phyloP scores from a whole-genome alignment of 1,140 invertebrate species.

The Nautilus pompilius region DNA sequence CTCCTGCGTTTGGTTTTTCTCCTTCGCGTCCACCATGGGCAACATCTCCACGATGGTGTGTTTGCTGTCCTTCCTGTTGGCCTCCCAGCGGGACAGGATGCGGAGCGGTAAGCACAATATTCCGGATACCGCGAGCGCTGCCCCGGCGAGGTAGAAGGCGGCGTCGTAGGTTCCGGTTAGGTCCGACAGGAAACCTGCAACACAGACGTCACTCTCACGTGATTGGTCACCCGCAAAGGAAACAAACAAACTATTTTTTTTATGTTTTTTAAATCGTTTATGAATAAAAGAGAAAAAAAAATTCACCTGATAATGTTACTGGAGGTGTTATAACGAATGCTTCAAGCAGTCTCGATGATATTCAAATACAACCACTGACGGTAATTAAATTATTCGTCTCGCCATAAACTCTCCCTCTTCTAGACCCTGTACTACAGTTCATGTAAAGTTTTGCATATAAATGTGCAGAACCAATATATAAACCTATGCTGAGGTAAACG shows the following conservation, averaged over 20 bases:
- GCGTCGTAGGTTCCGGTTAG: constrained; percentile 32
- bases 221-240: neutral
- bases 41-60: no score
- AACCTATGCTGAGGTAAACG: no score
- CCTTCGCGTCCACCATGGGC: no score
- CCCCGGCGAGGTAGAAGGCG: constrained; percentile 41
- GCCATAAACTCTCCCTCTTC: no score
- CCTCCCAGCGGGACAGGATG: constrained; percentile 32
- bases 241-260: neutral
- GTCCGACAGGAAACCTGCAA: constrained; percentile 36
- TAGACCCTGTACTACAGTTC: no score
- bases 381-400: neutral
- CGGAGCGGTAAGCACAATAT: constrained; percentile 40
- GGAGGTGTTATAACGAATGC: neutral
- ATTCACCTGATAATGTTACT: neutral
- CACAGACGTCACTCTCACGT: neutral
- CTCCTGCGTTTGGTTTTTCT: no score
- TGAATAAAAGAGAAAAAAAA: neutral
- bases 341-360: neutral
- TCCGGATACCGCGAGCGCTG: constrained; percentile 27
- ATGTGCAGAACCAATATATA: no score
- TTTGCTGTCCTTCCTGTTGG: no score
- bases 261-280: neutral
- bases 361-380: neutral
- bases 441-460: no score